Evolutionary conservation across 2,888 invertebrate species (phyloP).

Genomic region (Scaptomyza caliginosa): DNA sequence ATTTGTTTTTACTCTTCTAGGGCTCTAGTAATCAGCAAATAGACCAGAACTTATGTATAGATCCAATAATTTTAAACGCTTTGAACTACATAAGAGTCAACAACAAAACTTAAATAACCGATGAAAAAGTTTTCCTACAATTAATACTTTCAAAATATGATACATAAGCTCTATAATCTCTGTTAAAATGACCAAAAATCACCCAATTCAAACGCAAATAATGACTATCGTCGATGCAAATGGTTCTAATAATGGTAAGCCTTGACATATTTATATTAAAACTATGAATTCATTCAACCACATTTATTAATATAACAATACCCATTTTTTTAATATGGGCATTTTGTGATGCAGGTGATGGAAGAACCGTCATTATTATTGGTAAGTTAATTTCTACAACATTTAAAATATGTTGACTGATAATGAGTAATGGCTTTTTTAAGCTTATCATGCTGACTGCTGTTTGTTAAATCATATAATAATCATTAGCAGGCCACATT

Average conservation of each 20-base stretch:
- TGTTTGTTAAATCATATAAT: conserved; percentile 9
- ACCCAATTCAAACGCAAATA: neutral
- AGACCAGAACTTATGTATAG: no score
- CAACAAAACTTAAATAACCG: no score
- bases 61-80: no score
- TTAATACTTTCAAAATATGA: no score
- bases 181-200: conserved; percentile 23
- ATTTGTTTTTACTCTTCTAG: no score
- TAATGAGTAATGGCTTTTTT: no score
- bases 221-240: conserved; percentile 4
- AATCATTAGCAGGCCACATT: conserved; percentile 48
- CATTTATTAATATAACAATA: no score
- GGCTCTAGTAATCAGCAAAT: no score
- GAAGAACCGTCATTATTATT: conserved; percentile 62
- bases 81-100: no score
- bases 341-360: conserved; percentile 30
- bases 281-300: no score
- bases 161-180: no score
- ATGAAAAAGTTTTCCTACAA: no score
- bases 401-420: neutral
- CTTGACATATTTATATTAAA: neutral
- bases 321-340: neutral
- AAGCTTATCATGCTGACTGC: conserved; percentile 36
- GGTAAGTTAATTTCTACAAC: conserved; percentile 52
- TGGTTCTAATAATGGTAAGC: conserved; percentile 23